phyloP scores from a whole-genome alignment of 2,888 invertebrate species.

The Cantharis rustica region DNA sequence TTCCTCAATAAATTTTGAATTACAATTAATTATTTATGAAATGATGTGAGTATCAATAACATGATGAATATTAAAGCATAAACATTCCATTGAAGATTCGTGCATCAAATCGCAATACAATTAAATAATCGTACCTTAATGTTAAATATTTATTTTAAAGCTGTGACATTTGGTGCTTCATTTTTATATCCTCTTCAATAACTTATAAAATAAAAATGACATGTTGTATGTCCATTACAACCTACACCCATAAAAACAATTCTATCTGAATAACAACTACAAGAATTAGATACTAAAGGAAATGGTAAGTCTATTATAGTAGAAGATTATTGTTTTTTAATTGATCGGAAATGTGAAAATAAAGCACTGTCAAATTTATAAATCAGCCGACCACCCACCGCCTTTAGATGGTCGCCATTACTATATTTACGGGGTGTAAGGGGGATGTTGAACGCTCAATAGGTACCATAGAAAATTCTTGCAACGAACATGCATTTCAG shows the following conservation, averaged over 20 bases:
- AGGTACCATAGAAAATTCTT: neutral
- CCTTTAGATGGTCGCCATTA: constrained; percentile 55
- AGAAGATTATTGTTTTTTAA: constrained; percentile 38
- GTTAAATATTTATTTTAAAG: constrained; percentile 37
- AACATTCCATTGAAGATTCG: constrained; percentile 8
- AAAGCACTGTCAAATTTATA: constrained; percentile 51
- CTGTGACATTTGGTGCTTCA: constrained; percentile 39
- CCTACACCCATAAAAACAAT: constrained; percentile 43
- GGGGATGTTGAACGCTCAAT: constrained; percentile 21
- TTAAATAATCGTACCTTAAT: constrained; percentile 37
- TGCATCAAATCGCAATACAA: constrained; percentile 12
- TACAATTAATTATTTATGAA: neutral
- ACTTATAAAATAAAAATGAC: constrained; percentile 43
- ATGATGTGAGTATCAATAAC: constrained; percentile 9
- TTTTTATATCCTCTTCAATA: constrained; percentile 39
- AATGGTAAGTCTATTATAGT: constrained; percentile 27
- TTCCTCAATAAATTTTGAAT: neutral
- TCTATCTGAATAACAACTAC: constrained; percentile 31
- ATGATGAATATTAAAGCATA: neutral
- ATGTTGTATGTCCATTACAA: constrained; percentile 45
- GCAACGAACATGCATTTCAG: neutral
- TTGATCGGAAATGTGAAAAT: constrained; percentile 44
- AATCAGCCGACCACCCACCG: constrained; percentile 54
- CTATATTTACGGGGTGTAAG: constrained; percentile 36
- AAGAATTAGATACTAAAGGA: constrained; percentile 13